phyloP scores from a whole-genome alignment of 1,140 invertebrate genomes.

The Oryzaephilus surinamensis region DNA sequence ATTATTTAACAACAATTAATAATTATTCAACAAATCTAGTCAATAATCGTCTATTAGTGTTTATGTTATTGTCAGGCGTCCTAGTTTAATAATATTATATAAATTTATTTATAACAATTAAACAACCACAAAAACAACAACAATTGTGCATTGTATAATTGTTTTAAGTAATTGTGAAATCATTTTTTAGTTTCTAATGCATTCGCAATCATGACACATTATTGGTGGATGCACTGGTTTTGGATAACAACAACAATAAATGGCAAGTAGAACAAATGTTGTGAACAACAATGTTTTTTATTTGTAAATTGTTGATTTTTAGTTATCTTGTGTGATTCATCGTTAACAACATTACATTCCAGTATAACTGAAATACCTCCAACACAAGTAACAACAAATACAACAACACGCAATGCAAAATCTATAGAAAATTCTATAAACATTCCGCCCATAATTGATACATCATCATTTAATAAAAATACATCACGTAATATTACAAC shows the following conservation, averaged over 20 bases:
- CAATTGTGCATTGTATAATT: slow-evolving; percentile 7
- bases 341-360: slow-evolving; percentile 4
- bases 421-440: slow-evolving; percentile 1
- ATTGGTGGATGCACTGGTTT: slow-evolving; percentile 62
- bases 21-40: slow-evolving; percentile 2
- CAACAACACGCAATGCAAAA: slow-evolving; percentile 23
- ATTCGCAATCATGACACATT: slow-evolving; percentile 52
- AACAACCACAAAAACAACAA: slow-evolving; percentile 1
- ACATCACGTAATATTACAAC: neutral
- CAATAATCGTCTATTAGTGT: slow-evolving; percentile 2
- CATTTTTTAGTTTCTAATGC: slow-evolving; percentile 22
- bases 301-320: slow-evolving; percentile 12
- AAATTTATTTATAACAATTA: neutral
- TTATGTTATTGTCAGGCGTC: neutral
- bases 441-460: too few relatives aligned
- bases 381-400: slow-evolving; percentile 4
- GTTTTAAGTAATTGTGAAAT: slow-evolving; percentile 8
- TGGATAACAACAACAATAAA: slow-evolving; percentile 48
- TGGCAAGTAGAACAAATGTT: slow-evolving; percentile 32
- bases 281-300: slow-evolving; percentile 15
- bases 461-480: too few relatives aligned
- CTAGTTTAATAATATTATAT: neutral
- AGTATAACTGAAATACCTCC: slow-evolving; percentile 10
- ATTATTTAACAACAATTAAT: too few relatives aligned
- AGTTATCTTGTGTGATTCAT: slow-evolving; percentile 4